Conservation (phyloP, 1,140 invertebrate genomes). For the Pseudomyrmex sp. region DNA sequence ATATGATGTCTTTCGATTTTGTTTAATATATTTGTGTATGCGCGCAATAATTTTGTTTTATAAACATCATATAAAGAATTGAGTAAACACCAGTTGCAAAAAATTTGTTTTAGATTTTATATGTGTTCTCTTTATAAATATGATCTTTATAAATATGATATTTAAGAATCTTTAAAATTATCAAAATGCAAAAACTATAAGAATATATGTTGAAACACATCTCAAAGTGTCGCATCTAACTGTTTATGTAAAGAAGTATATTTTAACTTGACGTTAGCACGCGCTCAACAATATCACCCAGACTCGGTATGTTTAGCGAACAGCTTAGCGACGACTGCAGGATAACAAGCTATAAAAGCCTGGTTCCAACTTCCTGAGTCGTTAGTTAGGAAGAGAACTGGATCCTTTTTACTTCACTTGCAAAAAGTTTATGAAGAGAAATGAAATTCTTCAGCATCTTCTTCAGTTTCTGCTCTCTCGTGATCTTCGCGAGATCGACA, state of each 20-base stretch:
- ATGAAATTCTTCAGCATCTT: conserved; percentile 18
- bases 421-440: background rate
- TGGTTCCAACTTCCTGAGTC: conserved; percentile 14
- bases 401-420: background rate
- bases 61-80: no score
- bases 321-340: conserved; percentile 48
- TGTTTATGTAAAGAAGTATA: conserved; percentile 15
- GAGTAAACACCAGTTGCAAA: no score
- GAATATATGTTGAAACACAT: background rate
- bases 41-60: no score
- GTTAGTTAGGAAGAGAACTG: conserved; percentile 26
- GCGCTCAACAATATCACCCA: conserved; percentile 42
- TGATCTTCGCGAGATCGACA: background rate
- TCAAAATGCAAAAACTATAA: background rate
- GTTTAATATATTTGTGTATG: no score
- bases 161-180: no score
- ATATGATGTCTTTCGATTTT: no score
- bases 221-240: background rate
- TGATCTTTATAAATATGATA: no score
- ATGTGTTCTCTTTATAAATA: no score
- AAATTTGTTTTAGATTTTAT: no score
- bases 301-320: conserved; percentile 60
- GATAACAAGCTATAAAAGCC: conserved; percentile 67
- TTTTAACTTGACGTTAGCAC: conserved; percentile 61
- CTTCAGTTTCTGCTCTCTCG: conserved; percentile 1